These are phyloP conservation scores for Pangasius djambal DNA, from an alignment of 2,797 vertebrate species.

Conservation along the genomic window DNA sequence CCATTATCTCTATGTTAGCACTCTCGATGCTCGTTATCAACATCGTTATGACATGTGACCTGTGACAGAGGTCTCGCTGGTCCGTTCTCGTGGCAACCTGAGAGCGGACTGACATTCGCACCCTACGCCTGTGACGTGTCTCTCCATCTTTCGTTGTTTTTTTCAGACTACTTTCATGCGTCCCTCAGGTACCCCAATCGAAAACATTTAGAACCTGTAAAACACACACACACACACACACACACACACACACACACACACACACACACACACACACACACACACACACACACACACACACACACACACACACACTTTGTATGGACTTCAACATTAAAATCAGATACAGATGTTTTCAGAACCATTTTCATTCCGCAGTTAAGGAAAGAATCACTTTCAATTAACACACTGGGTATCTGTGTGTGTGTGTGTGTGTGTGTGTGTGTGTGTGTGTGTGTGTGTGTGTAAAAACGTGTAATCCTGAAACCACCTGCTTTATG, in stretches of 20 bases:
- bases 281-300: neutral
- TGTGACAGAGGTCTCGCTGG: neutral
- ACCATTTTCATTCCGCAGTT: neutral
- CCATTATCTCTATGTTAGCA: neutral
- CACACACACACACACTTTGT: neutral
- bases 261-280: neutral
- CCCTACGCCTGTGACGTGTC: neutral
- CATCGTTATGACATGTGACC: constrained; percentile 12
- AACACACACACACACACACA: neutral
- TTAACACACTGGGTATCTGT: neutral
- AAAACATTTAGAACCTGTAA: neutral
- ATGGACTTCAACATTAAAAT: neutral
- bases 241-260: neutral
- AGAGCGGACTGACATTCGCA: neutral
- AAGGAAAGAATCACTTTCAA: neutral
- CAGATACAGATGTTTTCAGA: neutral
- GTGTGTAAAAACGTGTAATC: neutral
- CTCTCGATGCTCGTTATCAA: neutral
- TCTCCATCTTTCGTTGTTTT: neutral
- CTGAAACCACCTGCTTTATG: neutral
- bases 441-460: neutral
- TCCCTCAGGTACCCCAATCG: neutral
- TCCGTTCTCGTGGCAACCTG: neutral
- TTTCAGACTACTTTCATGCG: neutral
- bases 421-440: neutral